phyloP scores from a whole-genome alignment of 2,888 invertebrate genomes.

The Limulus polyphemus region DNA sequence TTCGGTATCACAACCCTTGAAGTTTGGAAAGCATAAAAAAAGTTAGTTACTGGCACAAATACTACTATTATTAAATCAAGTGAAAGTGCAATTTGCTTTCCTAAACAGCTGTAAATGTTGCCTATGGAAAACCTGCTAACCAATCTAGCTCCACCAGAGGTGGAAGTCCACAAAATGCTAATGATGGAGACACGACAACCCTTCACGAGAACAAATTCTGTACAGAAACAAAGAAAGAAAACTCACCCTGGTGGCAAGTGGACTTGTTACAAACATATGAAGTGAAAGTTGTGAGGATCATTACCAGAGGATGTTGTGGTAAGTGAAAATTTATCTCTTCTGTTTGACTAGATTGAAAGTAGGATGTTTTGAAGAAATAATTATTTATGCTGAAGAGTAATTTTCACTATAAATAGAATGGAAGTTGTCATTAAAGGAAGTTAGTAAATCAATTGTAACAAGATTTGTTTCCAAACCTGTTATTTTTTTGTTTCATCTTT shows the following conservation, averaged over 20 bases:
- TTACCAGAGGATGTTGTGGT: conserved; percentile 47
- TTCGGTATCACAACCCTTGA: no score
- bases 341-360: no score
- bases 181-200: conserved; percentile 69
- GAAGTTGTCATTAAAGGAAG: no score
- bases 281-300: conserved; percentile 70
- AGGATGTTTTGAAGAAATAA: no score
- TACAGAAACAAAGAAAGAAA: conserved; percentile 76
- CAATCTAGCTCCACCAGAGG: conserved; percentile 70
- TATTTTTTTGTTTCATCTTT: no score
- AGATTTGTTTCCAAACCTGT: no score
- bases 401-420: no score
- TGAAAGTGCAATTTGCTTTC: conserved; percentile 1
- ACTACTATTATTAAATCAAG: neutral
- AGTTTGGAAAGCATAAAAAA: neutral
- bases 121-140: conserved; percentile 59
- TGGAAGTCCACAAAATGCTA: conserved; percentile 67
- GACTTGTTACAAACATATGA: conserved; percentile 71
- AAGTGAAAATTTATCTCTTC: neutral
- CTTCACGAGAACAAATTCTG: conserved; percentile 78
- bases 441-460: no score
- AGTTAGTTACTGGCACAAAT: neutral
- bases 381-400: no score
- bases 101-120: conserved; percentile 30
- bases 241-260: conserved; percentile 87